Evolutionary conservation across 2,888 invertebrate genomes (phyloP).

Genomic region (Scaptomyza parva): DNA sequence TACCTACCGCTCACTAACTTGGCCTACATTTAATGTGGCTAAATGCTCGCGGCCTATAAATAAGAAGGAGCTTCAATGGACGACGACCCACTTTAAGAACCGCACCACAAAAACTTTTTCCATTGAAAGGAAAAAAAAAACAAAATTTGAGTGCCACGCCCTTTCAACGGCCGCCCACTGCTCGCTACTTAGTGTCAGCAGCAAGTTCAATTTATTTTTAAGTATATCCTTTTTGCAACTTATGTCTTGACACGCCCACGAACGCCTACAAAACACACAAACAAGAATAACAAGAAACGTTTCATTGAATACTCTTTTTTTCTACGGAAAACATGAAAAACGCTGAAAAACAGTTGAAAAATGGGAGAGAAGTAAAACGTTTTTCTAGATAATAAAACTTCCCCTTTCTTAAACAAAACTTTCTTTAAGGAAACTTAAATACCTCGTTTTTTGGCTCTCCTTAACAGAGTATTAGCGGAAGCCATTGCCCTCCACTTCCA

Average conservation of each 20-base stretch:
- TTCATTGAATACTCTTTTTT: neutral
- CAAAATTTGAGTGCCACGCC: slow-evolving; percentile 21
- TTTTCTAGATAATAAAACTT: neutral
- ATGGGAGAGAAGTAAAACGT: too few relatives aligned
- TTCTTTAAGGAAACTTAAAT: neutral
- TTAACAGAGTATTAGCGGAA: neutral
- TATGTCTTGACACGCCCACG: slow-evolving; percentile 29
- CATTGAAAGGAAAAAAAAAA: slow-evolving; percentile 14
- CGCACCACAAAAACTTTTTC: slow-evolving; percentile 38
- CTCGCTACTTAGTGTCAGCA: slow-evolving; percentile 53
- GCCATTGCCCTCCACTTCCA: too few relatives aligned
- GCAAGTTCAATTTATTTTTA: slow-evolving; percentile 78
- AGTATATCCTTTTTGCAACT: slow-evolving; percentile 67
- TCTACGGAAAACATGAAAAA: too few relatives aligned
- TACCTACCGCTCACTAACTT: slow-evolving; percentile 21
- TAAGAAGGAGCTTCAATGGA: too few relatives aligned
- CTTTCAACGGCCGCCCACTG: slow-evolving; percentile 5
- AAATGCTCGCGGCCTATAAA: slow-evolving; percentile 73
- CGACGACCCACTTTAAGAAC: slow-evolving; percentile 45
- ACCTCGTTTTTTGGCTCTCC: neutral
- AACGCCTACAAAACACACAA: neutral
- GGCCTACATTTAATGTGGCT: slow-evolving; percentile 66
- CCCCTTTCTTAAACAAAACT: neutral
- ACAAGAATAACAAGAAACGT: neutral
- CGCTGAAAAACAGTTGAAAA: too few relatives aligned